Base-by-base conservation (phyloP, 2,888 invertebrate species). In the Pteria penguin region DNA sequence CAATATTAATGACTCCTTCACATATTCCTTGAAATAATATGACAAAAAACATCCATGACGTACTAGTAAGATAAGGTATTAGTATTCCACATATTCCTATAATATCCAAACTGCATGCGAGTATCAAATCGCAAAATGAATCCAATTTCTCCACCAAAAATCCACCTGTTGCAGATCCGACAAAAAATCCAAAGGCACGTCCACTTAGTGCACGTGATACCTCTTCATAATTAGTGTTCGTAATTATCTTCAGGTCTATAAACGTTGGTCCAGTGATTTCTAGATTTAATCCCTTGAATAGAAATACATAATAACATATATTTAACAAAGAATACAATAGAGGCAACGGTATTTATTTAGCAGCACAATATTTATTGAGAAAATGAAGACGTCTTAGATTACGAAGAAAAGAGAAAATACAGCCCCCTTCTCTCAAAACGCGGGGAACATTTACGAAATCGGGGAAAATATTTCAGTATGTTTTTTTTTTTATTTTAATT, bases 231-330 rank as follows among this genome's bases (percentile, higher is more conserved):
- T 24, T 26, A 22, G 58, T 24, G 14, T 18, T 24, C 24, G 58
- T 58, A 22, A 24, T 24, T 22, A 58, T 18, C 4, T 24, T 58
- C 26, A 58, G 24, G 24, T 58, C 58, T 18, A 24, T 58, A 14
- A 24, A 24, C 14, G 58, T 58, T 24, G 58, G 58, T 58, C 58
- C 58, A 1, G 58, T 58, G n/a, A 58, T 58, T 58, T 58, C 58
- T 18, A 45, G 18, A 45, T 45, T 45, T 18, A 45, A 14, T 14
- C 45, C 45, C 45, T 45, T 8, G 18, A 45, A 45, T 45, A n/a
- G n/a, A n/a, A n/a, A n/a, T n/a, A n/a, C n/a, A n/a, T n/a, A n/a
- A n/a, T n/a, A n/a, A n/a, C n/a, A n/a, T n/a, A n/a, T n/a, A n/a
- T n/a, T n/a, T n/a, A n/a, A n/a, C n/a, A n/a, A n/a, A n/a, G n/a